phyloP scores from a whole-genome alignment of 2,113 vertebrate genomes.

The Emberiza fucata region DNA sequence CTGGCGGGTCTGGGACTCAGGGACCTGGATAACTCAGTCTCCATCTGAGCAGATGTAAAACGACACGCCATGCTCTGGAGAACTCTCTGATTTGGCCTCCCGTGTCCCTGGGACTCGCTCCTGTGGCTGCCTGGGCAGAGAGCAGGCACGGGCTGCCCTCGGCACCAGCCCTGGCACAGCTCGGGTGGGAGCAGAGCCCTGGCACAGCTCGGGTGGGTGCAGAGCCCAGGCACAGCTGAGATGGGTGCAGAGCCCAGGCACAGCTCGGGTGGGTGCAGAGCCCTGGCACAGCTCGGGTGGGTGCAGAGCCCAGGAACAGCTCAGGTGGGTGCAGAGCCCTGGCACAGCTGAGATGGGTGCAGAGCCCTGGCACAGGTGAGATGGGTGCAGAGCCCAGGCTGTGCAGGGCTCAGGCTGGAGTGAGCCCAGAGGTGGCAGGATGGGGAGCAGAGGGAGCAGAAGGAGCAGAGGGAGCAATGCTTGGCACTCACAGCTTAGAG shows the following conservation, averaged over 20 bases:
- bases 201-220: neutral
- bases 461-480: neutral
- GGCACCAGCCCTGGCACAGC: neutral
- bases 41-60: constrained; percentile 40
- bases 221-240: too few species aligned
- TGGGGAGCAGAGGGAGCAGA: neutral
- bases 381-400: too few species aligned
- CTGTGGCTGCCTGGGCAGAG: neutral
- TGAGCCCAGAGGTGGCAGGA: accelerated
- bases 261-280: too few species aligned
- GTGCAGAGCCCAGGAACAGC: neutral
- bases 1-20: constrained; percentile 46
- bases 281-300: too few species aligned
- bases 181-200: too few species aligned
- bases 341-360: neutral
- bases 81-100: neutral
- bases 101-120: accelerated
- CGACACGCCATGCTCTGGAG: neutral
- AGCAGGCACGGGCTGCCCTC: neutral
- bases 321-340: neutral
- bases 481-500: neutral
- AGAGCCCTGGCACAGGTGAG: too few species aligned
- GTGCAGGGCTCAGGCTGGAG: accelerated
- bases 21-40: constrained; percentile 50
- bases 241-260: too few species aligned